Evolutionary conservation across 1,140 invertebrate genomes (phyloP), one percentile per base, ranked within the genome.

Genomic region (Sycophaga agraensis): DNA sequence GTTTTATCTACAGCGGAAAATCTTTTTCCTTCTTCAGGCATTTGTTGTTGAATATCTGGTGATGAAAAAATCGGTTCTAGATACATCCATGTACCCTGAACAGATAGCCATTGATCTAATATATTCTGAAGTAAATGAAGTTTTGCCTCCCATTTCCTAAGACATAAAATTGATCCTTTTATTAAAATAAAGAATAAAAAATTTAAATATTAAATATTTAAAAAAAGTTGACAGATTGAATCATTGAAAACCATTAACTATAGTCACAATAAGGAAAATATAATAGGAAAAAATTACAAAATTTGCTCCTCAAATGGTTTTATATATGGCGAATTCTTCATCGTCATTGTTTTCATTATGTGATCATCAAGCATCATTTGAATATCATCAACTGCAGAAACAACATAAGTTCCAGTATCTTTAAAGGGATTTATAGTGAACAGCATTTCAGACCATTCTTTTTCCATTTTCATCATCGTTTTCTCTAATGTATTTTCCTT

Each of bases 61-160:
- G 94, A 97, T 2, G 91, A 91, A 73, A 99, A 98, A 63, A 99
- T 97, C 2, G 96, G 96, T 74, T 98, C 96, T 67, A 98, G 78
- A 77, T 98, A 98, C 82, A 97, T 90, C 95, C 96, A 98, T 1
- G 92, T 94, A 0, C 88, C 85, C 79, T 98, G 96, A n/a, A 98
- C 95, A 67, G 91, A 91, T 16, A 97, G 74, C 94, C 95, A 98
- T 69, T 95, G 91, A 69, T 97, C 94, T 43, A 98, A 72, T 70
- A 97, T 95, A 72, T 96, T 92, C 83, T 93, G 90, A 3, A 93
- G 71, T 1, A 91, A 69, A 57, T 88, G 82, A 3, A 94, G 73
- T 70, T 91, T 91, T 1, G 79, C 81, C 76, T 93, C 91, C 91
- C 91, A 93, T 48, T 83, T 81, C 59, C 88, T 90, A 62, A 56